phyloP scores from a whole-genome alignment of 2,888 invertebrate genomes.

The Drosophila anomelani region DNA sequence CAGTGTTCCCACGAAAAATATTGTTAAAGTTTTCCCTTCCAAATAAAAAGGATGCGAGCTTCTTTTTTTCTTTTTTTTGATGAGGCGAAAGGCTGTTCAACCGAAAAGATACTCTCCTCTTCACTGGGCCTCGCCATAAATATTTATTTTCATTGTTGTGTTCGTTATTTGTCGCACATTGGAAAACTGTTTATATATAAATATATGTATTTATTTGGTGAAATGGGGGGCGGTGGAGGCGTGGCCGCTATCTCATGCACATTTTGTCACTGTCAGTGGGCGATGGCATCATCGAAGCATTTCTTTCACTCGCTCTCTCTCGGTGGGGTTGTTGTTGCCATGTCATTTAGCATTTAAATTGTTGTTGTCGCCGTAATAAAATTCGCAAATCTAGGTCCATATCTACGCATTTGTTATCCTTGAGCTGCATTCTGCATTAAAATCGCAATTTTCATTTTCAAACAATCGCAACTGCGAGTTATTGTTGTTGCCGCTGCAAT shows the following conservation, averaged over 20 bases:
- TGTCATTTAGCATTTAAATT: slow-evolving; percentile 73
- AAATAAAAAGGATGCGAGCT: slow-evolving; percentile 13
- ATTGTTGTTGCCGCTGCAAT: slow-evolving; percentile 17
- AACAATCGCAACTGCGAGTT: slow-evolving; percentile 35
- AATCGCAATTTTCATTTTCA: slow-evolving; percentile 60
- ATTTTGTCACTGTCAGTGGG: slow-evolving; percentile 60
- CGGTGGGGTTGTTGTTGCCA: slow-evolving; percentile 33
- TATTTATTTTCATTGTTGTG: slow-evolving; percentile 65
- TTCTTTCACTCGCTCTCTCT: neutral
- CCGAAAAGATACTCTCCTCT: slow-evolving; percentile 20
- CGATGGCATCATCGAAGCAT: slow-evolving; percentile 11
- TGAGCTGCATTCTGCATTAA: slow-evolving; percentile 68
- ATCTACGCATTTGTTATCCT: slow-evolving; percentile 84
- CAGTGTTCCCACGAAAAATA: slow-evolving; percentile 7
- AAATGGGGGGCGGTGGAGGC: slow-evolving; percentile 30
- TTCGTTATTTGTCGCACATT: slow-evolving; percentile 24
- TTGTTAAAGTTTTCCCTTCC: slow-evolving; percentile 9
- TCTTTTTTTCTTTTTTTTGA: neutral
- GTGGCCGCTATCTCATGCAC: slow-evolving; percentile 57
- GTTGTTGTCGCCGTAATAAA: slow-evolving; percentile 77
- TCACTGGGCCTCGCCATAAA: slow-evolving; percentile 56
- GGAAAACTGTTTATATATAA: slow-evolving; percentile 10
- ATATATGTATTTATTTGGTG: neutral
- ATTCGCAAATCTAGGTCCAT: slow-evolving; percentile 82
- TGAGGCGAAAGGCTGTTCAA: slow-evolving; percentile 21